phyloP scores from a whole-genome alignment of 2,113 vertebrate genomes.

The Picathartes gymnocephalus region DNA sequence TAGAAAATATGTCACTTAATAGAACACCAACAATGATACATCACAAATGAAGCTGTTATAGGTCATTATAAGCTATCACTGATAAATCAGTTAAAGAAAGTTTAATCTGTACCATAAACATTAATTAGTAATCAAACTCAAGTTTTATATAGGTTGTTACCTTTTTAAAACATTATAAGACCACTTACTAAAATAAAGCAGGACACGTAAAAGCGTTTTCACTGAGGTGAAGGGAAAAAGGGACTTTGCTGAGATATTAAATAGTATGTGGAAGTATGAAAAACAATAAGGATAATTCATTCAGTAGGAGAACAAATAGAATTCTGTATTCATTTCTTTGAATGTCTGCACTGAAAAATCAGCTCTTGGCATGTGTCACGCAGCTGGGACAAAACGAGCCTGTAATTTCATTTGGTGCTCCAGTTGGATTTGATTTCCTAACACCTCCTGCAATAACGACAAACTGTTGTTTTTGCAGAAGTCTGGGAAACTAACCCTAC shows the following conservation, averaged over 20 bases:
- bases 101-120: neutral
- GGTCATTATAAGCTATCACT: neutral
- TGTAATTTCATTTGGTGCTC: slow-evolving; percentile 24
- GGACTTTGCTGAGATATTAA: neutral
- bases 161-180: neutral
- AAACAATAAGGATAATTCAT: neutral
- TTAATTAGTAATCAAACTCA: neutral
- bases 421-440: slow-evolving; percentile 57
- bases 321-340: slow-evolving; percentile 26
- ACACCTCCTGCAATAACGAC: slow-evolving; percentile 43
- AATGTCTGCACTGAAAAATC: slow-evolving; percentile 20
- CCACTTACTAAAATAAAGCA: neutral
- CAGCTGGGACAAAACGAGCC: slow-evolving; percentile 5
- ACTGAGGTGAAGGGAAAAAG: neutral
- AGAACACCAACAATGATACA: neutral
- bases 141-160: neutral
- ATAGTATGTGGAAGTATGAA: neutral
- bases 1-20: neutral
- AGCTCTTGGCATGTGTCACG: slow-evolving; percentile 19
- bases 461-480: slow-evolving; percentile 54
- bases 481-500: slow-evolving; percentile 54
- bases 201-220: neutral
- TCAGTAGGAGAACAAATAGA: neutral
- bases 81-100: neutral
- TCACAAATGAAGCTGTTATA: neutral